A percentile compares a stretch with the other conserved stretches of the same genome.
These are phyloP conservation scores for Brachionus koreanus DNA, from an alignment of 1,140 invertebrate species.

Conservation along the genomic window DNA sequence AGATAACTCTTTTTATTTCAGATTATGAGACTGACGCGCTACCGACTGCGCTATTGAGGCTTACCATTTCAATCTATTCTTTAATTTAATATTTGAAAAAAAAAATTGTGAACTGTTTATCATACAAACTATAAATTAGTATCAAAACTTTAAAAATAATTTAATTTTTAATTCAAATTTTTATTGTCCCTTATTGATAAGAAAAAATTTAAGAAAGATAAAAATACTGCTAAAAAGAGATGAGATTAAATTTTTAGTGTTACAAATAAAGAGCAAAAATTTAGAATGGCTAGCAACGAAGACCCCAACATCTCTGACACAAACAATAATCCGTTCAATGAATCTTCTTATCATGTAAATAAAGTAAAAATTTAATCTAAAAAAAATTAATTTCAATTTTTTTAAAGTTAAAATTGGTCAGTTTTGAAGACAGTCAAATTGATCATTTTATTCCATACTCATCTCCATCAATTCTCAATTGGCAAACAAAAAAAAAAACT, in stretches of 20 bases:
- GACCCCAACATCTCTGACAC: neutral
- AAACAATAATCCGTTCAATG: conserved; percentile 20
- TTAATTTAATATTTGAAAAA: neutral
- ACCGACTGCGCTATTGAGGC: conserved; percentile 45
- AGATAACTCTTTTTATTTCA: conserved; percentile 35
- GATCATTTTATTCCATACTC: conserved; percentile 42
- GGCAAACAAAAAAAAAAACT: conserved; percentile 16
- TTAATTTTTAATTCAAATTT: neutral
- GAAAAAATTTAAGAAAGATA: neutral
- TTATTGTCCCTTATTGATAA: neutral
- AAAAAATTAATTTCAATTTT: neutral
- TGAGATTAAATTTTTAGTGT: neutral
- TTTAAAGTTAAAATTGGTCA: conserved; percentile 6
- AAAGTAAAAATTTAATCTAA: neutral
- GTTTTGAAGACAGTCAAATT: conserved; percentile 44
- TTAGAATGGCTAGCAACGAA: conserved; percentile 12
- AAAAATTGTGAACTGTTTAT: neutral
- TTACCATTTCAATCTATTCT: neutral
- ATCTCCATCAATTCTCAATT: conserved; percentile 29
- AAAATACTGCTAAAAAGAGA: neutral
- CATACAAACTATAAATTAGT: neutral
- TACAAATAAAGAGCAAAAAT: neutral
- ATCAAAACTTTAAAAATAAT: neutral
- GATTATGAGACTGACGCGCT: conserved; percentile 45
- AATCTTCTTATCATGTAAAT: conserved; percentile 39